Evolutionary conservation across 2,797 vertebrate genomes (phyloP).

Genomic region (Enteromius treurensis): DNA sequence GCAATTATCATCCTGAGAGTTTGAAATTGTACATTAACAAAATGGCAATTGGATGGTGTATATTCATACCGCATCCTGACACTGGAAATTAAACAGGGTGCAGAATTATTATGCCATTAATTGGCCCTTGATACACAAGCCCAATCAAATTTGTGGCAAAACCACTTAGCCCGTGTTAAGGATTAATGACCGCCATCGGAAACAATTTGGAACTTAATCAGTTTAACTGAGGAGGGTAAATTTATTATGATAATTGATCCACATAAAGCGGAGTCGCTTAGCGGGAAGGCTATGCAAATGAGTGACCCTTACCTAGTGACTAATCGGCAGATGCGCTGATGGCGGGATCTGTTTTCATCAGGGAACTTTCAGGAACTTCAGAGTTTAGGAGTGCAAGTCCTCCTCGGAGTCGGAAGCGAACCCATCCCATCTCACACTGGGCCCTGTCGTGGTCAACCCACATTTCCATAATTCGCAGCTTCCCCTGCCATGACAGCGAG

Average conservation of each 20-base stretch:
- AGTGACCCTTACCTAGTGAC: conserved; percentile 96
- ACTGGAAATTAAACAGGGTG: conserved; percentile 79
- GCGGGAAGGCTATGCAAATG: conserved; percentile 96
- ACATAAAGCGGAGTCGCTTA: conserved; percentile 90
- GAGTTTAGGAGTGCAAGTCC: conserved; percentile 91
- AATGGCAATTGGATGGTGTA: conserved; percentile 74
- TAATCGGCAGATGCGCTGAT: conserved; percentile 92
- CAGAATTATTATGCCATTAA: conserved; percentile 86
- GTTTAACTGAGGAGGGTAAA: conserved; percentile 99
- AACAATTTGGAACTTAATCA: conserved; percentile 99
- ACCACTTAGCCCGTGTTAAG: conserved; percentile 95
- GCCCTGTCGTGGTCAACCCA: conserved; percentile 85
- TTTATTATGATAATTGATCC: conserved; percentile 99
- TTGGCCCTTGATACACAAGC: conserved; percentile 88
- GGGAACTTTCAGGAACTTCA: conserved; percentile 97
- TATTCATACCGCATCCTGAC: conserved; percentile 76
- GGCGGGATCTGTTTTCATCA: conserved; percentile 91
- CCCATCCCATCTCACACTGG: conserved; percentile 90
- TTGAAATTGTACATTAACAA: conserved; percentile 72
- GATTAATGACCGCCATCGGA: conserved; percentile 99
- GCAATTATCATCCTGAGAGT: conserved; percentile 78
- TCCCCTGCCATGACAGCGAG: conserved; percentile 96
- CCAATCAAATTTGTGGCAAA: conserved; percentile 93
- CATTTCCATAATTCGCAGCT: conserved; percentile 98
- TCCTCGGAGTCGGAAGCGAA: conserved; percentile 92